These are phyloP conservation scores for Deladenus siricidicola DNA, from an alignment of 2,888 invertebrate genomes.

Conservation along the genomic window DNA sequence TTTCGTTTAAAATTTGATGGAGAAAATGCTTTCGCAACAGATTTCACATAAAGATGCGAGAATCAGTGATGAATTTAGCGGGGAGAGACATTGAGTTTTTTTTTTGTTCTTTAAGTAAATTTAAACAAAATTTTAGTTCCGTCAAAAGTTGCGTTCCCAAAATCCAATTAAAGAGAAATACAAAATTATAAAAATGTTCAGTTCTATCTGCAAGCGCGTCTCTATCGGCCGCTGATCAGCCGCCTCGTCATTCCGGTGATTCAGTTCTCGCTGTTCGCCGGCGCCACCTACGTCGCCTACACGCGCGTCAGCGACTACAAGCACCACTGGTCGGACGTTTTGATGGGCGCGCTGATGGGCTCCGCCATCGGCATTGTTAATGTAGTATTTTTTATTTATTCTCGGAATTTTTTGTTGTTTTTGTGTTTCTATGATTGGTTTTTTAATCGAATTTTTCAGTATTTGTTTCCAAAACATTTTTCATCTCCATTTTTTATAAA, in stretches of 20 bases:
- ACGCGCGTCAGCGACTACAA: constrained; percentile 42
- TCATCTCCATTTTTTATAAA: background rate
- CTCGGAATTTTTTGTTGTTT: background rate
- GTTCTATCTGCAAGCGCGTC: constrained; percentile 73
- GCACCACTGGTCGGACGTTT: constrained; percentile 97
- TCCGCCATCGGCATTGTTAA: constrained; percentile 54
- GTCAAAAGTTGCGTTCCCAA: too few relatives aligned
- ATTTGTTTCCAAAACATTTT: background rate
- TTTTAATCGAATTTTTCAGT: constrained; percentile 2
- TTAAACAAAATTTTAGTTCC: constrained; percentile 55
- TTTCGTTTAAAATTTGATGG: too few relatives aligned
- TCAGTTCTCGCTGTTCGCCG: constrained; percentile 62
- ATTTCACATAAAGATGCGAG: too few relatives aligned
- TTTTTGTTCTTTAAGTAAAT: background rate
- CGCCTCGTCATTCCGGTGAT: constrained; percentile 71
- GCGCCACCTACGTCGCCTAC: constrained; percentile 39
- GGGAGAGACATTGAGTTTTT: too few relatives aligned
- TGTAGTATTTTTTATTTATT: constrained; percentile 17
- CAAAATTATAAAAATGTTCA: too few relatives aligned
- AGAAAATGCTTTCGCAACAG: too few relatives aligned
- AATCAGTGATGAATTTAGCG: too few relatives aligned
- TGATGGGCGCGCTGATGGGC: constrained; percentile 66
- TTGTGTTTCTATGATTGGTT: background rate
- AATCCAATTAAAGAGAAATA: too few relatives aligned
- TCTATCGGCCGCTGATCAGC: constrained; percentile 72